Base-by-base conservation (phyloP, 1,140 invertebrate genomes). In the Temnothorax curvispinosus region DNA sequence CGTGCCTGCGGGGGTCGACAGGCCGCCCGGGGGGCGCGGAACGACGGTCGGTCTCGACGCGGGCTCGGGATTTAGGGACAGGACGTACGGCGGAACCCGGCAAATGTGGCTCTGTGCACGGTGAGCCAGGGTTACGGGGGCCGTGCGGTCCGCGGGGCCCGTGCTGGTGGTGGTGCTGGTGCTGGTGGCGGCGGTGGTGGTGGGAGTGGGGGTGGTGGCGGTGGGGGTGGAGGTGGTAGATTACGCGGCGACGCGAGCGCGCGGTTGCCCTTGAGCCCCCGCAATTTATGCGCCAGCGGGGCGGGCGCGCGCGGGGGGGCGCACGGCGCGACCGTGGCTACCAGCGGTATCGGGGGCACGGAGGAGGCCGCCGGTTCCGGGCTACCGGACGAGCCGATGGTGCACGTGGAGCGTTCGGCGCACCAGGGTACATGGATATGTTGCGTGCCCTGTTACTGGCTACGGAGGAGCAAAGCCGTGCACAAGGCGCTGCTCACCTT, bases 401-500 rank as follows among this genome's bases (percentile, higher is more conserved):
- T 94, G 18, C 92, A 93, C 13, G 87, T 93, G 27, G 94, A 94
- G 50, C 90, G 93, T 60, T 82, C 80, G n/a, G 82, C 76, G 56
- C 92, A 92, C n/a, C 74, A 91, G n/a, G 95, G 96, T 50, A 95
- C 95, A 35, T 96, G 96, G 96, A 95, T 96, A 81, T 96, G 96
- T 82, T 96, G 96, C 88, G 94, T 96, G 52, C 96, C 96, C 3
- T 96, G 96, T 77, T 95, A 96, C 87, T 96, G 96, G 96, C 91
- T 96, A 0, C 92, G 95, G 9, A 94, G 95, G 11, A 96, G 96
- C 85, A 96, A 96, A 74, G 96, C 96, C 47, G 96, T 96, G 41
- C 96, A 96, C 94, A 96, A 96, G 93, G 96, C 96, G 58, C 95
- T 96, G 13, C 96, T 96, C 60, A 96, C 96, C 52, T 95, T 96